Base-by-base conservation (phyloP, 1,140 invertebrate genomes). In the Papilio dardanus region DNA sequence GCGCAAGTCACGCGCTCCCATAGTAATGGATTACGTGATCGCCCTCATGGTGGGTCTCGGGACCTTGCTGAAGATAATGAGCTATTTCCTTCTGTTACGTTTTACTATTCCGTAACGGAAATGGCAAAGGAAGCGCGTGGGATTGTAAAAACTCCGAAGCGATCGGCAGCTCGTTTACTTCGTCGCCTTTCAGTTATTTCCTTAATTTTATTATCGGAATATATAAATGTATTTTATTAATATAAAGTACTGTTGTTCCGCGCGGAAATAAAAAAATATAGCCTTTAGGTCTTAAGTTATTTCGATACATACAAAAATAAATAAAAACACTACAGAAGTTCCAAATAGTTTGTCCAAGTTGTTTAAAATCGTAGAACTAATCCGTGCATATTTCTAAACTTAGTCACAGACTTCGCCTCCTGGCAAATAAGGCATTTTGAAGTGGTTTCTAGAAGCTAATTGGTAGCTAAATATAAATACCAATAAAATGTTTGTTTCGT, bases 11-110 rank as follows among this genome's bases (percentile, higher is more conserved):
- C 81, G 81, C 76, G 71, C 80, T 19, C 21, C 71, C 54, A 77
- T 77, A 75, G 81, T 82, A 82, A 83, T 83, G 81, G 81, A 79
- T 83, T 83, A 83, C 81, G 81, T 83, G 81, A 79, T 78, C 76
- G 16, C n/a, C 46, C 35, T 19, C 46, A 35, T 35, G 31, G 69
- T 24, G n/a, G 67, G 67, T n/a, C n/a, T 69, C 35, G 12, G 16
- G 19, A 35, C 33, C 35, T 40, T 37, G 21, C 31, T 69, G n/a
- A 69, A 21, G 67, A 69, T 69, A 69, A 69, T 69, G 67, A 69
- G 67, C 67, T 40, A 69, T 69, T 69, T 69, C 67, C 33, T 69
- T 69, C 33, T n/a, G 31, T 69, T 69, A 69, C 31, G 40, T 35
- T 69, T 69, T 40, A 69, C 33, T 69, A 69, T 37, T 62, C 67